Evolutionary conservation across 1,140 invertebrate species (phyloP).

Genomic region (Propsilocerus akamusi): DNA sequence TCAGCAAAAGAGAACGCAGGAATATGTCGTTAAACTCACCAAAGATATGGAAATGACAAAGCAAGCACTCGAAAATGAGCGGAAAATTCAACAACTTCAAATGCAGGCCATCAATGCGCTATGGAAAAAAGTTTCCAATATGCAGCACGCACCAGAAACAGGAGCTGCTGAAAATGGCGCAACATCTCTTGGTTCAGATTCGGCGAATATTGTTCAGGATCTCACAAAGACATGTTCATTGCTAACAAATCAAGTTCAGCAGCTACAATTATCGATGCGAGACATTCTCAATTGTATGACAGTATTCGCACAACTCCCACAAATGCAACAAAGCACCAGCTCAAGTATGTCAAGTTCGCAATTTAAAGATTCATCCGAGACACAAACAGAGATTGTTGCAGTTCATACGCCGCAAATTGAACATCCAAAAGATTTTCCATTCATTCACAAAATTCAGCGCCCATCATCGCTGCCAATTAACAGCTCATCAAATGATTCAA

Average conservation of each 20-base stretch:
- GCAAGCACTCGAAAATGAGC: slow-evolving; percentile 63
- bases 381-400: slow-evolving; percentile 59
- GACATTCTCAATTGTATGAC: slow-evolving; percentile 51
- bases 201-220: slow-evolving; percentile 23
- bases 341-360: slow-evolving; percentile 11
- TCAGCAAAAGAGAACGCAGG: slow-evolving; percentile 57
- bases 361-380: slow-evolving; percentile 35
- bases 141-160: slow-evolving; percentile 27
- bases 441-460: slow-evolving; percentile 13
- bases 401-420: slow-evolving; percentile 48
- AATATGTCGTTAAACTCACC: slow-evolving; percentile 65
- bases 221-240: slow-evolving; percentile 28
- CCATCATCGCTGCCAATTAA: slow-evolving; percentile 19
- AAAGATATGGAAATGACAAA: slow-evolving; percentile 65
- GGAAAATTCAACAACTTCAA: slow-evolving; percentile 68
- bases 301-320: slow-evolving; percentile 28
- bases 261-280: slow-evolving; percentile 54
- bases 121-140: slow-evolving; percentile 69
- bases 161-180: slow-evolving; percentile 7
- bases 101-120: slow-evolving; percentile 78
- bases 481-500: background rate
- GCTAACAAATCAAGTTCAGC: slow-evolving; percentile 35
- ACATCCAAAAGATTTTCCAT: slow-evolving; percentile 18
- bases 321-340: slow-evolving; percentile 6
- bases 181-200: slow-evolving; percentile 11